phyloP scores from a whole-genome alignment of 1,140 invertebrate genomes.

The Bombus waltoni region DNA sequence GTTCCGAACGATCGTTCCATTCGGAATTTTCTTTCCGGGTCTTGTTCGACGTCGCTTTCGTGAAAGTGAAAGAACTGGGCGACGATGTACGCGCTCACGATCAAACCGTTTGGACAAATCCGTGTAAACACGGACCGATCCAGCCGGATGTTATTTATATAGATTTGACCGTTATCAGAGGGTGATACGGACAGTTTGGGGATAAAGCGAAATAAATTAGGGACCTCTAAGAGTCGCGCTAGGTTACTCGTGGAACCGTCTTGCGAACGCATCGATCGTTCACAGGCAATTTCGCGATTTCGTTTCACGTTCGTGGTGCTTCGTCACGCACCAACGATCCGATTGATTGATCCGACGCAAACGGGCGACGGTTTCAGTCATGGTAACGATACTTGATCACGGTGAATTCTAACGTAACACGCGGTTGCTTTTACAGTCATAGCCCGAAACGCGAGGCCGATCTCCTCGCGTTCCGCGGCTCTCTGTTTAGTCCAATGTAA shows the following conservation, averaged over 20 bases:
- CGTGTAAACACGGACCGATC: slow-evolving; percentile 39
- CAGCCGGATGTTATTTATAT: slow-evolving; percentile 58
- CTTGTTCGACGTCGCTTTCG: not conserved
- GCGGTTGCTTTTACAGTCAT: not conserved
- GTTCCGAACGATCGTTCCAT: slow-evolving; percentile 12
- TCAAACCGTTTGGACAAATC: slow-evolving; percentile 43
- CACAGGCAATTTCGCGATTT: slow-evolving; percentile 2
- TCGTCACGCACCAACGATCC: not conserved
- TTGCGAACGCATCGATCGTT: slow-evolving; percentile 55
- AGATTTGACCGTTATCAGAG: slow-evolving; percentile 74
- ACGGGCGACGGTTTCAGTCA: slow-evolving; percentile 23
- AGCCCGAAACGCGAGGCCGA: not conserved
- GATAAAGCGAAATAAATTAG: slow-evolving; percentile 62
- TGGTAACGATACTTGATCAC: slow-evolving; percentile 46
- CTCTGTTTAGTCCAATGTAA: not conserved
- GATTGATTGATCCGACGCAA: slow-evolving; percentile 11
- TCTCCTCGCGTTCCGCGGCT: not conserved
- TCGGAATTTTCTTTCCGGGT: not conserved
- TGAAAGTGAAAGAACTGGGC: not conserved
- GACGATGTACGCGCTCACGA: not conserved
- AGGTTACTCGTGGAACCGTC: slow-evolving; percentile 62
- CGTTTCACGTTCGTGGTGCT: not conserved
- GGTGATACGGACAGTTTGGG: slow-evolving; percentile 68
- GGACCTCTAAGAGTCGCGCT: slow-evolving; percentile 63
- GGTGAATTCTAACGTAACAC: slow-evolving; percentile 1